Base-by-base conservation (phyloP, 2,888 invertebrate genomes). In the Agrilus biguttatus region DNA sequence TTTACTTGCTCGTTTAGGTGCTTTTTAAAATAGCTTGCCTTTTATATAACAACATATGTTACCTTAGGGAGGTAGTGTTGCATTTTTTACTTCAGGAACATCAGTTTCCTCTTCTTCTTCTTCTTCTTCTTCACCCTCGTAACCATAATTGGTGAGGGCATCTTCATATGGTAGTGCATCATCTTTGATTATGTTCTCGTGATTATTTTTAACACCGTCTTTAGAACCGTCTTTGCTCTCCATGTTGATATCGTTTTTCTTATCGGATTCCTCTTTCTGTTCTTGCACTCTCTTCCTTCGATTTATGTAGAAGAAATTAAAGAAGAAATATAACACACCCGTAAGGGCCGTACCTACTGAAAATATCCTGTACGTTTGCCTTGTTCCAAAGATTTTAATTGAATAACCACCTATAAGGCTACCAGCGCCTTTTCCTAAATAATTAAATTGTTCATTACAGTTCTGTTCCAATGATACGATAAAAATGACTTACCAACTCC, bases 331-430 rank as follows among this genome's bases (percentile, higher is more conserved):
- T 39, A 78, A 62, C 50, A 80, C 64, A 33, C 82, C 82, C 6
- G 78, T 78, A 17, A 80, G 56, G 14, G 78, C 66, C 0, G 77
- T 75, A 1, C 75, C 69, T 1, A 71, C 70, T 0, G 83, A 67
- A 56, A 84, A 83, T 50, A 82, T 73, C 58, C 77, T 77, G 57
- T 83, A 83, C 0, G 84, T 84, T 1, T 75, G 71, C 42, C 84
- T 69, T 5, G 82, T 80, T 8, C 84, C 84, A 51, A 80, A 73
- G 48, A 70, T 72, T 57, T 81, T 79, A 72, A 83, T 83, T 42
- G 83, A 61, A 58, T 80, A 83, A 10, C 84, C 85, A 12, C 85
- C 85, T 41, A 81, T 72, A 43, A 85, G 64, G 60, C 83, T 83
- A 37, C 85, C 85, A 6, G 80, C 68, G 33, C 83, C 83, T 62